Percentiles rank a stretch among this genome's conserved stretches.
Evolutionary conservation across 2,113 vertebrate species (phyloP).

Genomic region (Lepus americanus): DNA sequence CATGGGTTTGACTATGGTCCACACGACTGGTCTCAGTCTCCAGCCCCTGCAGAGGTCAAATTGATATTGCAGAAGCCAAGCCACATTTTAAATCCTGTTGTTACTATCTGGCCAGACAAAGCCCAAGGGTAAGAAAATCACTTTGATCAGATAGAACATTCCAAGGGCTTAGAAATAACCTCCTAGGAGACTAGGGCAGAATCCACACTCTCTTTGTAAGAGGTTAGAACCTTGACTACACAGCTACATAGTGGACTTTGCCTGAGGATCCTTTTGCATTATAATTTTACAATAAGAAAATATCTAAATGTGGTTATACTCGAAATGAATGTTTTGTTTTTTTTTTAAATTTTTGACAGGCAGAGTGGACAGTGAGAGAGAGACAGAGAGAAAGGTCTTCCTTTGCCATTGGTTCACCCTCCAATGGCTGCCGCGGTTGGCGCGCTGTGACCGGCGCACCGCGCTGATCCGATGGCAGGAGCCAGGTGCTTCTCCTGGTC

Average conservation of each 20-base stretch:
- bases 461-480: too few relatives aligned
- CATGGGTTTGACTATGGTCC: not conserved
- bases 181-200: conserved; percentile 14
- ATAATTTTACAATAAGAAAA: not conserved
- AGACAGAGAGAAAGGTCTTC: too few relatives aligned
- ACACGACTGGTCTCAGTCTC: not conserved
- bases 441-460: too few relatives aligned
- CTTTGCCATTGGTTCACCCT: too few relatives aligned
- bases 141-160: not conserved
- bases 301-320: not conserved
- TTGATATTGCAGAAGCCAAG: not conserved
- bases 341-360: too few relatives aligned
- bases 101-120: not conserved
- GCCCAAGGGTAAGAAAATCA: not conserved
- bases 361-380: too few relatives aligned
- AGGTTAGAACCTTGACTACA: not conserved
- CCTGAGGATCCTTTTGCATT: not conserved
- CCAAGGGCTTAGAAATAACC: not conserved
- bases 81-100: not conserved
- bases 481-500: too few relatives aligned
- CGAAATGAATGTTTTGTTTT: not conserved
- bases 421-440: too few relatives aligned
- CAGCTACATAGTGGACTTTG: not conserved
- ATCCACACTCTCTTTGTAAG: not conserved
- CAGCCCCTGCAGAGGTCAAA: not conserved